These are phyloP conservation scores for Cinclus mexicanus DNA, from an alignment of 2,113 vertebrate genomes.

Conservation along the genomic window DNA sequence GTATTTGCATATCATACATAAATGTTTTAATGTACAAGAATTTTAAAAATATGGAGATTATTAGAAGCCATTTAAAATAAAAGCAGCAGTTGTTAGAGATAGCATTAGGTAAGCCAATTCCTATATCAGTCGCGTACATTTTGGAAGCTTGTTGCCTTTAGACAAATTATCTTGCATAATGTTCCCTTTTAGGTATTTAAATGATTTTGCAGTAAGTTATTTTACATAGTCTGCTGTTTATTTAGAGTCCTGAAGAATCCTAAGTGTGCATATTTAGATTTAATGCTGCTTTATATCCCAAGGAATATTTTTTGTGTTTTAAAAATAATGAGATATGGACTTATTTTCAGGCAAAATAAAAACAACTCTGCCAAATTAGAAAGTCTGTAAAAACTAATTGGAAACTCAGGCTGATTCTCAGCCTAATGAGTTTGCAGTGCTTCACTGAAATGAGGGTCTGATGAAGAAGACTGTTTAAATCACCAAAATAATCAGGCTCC, in stretches of 20 bases:
- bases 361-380: neutral
- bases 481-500: neutral
- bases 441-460: neutral
- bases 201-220: neutral
- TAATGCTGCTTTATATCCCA: neutral
- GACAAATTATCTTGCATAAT: neutral
- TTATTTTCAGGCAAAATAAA: conserved; percentile 28
- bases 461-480: conserved; percentile 7
- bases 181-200: neutral
- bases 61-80: neutral
- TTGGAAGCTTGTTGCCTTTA: neutral
- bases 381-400: conserved; percentile 24
- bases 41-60: neutral
- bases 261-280: neutral
- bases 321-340: conserved; percentile 30
- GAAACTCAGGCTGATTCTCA: neutral
- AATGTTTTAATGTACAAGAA: neutral
- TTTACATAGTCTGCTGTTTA: neutral
- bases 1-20: neutral
- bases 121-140: rapidly evolving
- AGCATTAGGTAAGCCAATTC: neutral
- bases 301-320: neutral
- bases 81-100: neutral
- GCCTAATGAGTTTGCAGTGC: neutral
- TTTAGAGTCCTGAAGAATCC: neutral